phyloP scores from a whole-genome alignment of 1,140 invertebrate genomes.

The Habropoda laboriosa region DNA sequence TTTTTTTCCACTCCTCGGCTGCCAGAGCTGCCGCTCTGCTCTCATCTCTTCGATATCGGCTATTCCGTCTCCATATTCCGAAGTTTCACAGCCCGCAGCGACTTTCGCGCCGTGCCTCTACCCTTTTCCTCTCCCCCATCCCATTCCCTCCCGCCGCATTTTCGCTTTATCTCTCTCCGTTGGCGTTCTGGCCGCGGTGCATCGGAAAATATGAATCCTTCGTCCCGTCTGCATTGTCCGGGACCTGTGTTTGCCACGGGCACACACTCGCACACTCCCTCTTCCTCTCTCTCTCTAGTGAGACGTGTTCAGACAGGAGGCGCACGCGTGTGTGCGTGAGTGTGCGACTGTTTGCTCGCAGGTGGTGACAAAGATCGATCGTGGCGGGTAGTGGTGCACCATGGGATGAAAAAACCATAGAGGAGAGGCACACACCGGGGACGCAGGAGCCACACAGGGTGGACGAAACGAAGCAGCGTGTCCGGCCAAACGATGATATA shows the following conservation, averaged over 20 bases:
- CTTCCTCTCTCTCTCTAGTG: too few species aligned
- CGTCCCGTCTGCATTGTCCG: constrained; percentile 64
- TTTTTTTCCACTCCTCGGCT: not conserved
- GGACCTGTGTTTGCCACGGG: constrained; percentile 47
- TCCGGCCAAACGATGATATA: constrained; percentile 56
- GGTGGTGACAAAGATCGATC: constrained; percentile 62
- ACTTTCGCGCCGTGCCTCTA: constrained; percentile 53
- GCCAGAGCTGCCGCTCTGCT: not conserved
- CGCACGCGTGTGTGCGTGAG: not conserved
- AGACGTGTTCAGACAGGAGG: constrained; percentile 13
- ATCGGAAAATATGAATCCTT: constrained; percentile 70
- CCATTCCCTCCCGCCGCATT: not conserved
- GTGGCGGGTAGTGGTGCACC: constrained; percentile 14
- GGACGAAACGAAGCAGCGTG: constrained; percentile 26
- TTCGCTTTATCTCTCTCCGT: not conserved
- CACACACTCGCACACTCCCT: constrained; percentile 45
- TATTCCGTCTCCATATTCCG: constrained; percentile 62
- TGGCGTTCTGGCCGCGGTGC: constrained; percentile 31
- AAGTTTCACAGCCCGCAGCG: constrained; percentile 59
- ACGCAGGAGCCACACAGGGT: not conserved
- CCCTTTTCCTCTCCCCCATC: not conserved
- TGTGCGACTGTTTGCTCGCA: constrained; percentile 41
- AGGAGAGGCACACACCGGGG: not conserved
- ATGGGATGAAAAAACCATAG: constrained; percentile 39
- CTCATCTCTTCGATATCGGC: constrained; percentile 58